phyloP scores from a whole-genome alignment of 1,140 invertebrate species.

The Apolygus lucorum region DNA sequence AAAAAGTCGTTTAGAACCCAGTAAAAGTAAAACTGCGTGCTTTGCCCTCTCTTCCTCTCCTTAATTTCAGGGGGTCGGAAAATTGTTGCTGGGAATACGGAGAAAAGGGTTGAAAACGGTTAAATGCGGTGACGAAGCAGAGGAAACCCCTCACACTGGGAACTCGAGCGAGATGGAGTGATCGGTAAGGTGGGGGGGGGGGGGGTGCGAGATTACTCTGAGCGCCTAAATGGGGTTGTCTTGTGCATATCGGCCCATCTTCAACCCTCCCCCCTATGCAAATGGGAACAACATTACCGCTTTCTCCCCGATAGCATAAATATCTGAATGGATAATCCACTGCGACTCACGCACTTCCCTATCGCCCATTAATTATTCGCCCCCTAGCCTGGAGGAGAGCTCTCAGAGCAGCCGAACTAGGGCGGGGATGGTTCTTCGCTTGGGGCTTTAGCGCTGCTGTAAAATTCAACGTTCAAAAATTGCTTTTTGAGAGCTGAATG shows the following conservation, averaged over 20 bases:
- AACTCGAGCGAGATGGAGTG: neutral
- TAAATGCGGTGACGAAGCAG: too few species aligned
- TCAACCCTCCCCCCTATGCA: conserved; percentile 4
- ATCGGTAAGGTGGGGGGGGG: neutral
- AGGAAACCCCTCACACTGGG: too few species aligned
- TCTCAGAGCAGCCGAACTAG: neutral
- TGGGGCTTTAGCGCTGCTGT: neutral
- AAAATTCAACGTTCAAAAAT: neutral
- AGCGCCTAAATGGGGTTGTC: conserved; percentile 4
- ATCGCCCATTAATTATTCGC: conserved; percentile 4
- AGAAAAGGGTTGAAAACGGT: too few species aligned
- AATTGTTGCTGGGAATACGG: too few species aligned
- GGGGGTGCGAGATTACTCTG: neutral
- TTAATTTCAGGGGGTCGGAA: too few species aligned
- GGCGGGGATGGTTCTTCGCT: neutral
- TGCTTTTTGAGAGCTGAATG: neutral
- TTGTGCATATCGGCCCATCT: neutral
- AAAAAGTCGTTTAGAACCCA: too few species aligned
- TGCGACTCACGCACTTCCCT: conserved; percentile 10
- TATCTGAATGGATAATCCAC: conserved; percentile 15
- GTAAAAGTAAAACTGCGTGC: too few species aligned
- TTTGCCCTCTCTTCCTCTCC: too few species aligned
- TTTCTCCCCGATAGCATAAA: conserved; percentile 8
- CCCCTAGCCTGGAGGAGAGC: neutral
- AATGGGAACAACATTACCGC: conserved; percentile 13